Conservation (phyloP, 2,113 vertebrate genomes). For the Centrocercus urophasianus region DNA sequence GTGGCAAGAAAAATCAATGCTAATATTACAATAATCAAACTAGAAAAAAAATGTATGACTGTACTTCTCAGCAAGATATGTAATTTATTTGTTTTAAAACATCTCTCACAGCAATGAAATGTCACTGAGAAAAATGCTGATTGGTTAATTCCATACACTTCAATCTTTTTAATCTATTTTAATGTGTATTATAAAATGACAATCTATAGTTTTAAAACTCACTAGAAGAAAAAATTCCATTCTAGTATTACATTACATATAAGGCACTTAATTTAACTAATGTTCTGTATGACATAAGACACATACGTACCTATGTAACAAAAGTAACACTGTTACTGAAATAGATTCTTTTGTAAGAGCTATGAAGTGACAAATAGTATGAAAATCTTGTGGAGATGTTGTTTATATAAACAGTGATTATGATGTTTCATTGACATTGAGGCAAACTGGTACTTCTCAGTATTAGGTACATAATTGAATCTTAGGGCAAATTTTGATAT, state of each 20-base stretch:
- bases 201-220: slow-evolving; percentile 23
- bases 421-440: background rate
- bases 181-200: background rate
- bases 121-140: background rate
- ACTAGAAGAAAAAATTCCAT: background rate
- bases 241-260: background rate
- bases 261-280: slow-evolving; percentile 23
- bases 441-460: slow-evolving; percentile 10
- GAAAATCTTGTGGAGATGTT: background rate
- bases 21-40: slow-evolving; percentile 23
- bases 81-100: background rate
- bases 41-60: background rate
- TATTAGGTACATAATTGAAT: background rate
- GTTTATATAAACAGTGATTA: background rate
- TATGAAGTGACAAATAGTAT: background rate
- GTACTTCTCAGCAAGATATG: slow-evolving; percentile 1
- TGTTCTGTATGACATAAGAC: background rate
- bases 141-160: slow-evolving; percentile 3
- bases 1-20: background rate
- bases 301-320: background rate
- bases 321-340: slow-evolving; percentile 36
- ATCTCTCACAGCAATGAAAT: background rate
- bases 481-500: too few relatives aligned
- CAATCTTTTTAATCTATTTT: slow-evolving; percentile 29
- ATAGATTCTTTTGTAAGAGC: background rate